Evolutionary conservation across 2,888 invertebrate genomes (phyloP).

Genomic region (Scaptomyza flava): DNA sequence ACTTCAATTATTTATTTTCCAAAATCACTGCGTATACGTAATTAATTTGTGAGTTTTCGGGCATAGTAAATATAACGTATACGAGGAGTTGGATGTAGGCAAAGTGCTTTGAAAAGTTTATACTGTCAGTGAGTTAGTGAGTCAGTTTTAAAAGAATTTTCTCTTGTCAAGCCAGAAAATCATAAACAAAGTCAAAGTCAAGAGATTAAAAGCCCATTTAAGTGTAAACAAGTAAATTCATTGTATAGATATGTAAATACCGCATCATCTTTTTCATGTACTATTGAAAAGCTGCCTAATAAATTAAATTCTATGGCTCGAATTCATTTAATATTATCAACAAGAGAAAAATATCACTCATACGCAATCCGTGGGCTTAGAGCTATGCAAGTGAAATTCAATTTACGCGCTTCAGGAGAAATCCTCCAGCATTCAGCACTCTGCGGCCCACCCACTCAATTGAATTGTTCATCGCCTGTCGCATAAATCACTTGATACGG

Average conservation of each 20-base stretch:
- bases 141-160: no score
- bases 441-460: constrained; percentile 4
- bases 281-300: constrained; percentile 10
- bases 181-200: no score
- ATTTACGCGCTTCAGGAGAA: constrained; percentile 40
- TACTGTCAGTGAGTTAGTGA: no score
- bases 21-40: constrained; percentile 36
- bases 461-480: constrained; percentile 38
- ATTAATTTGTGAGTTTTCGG: constrained; percentile 34
- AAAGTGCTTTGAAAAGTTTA: background rate
- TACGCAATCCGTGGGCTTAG: constrained; percentile 28
- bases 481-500: constrained; percentile 53
- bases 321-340: constrained; percentile 9
- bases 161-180: no score
- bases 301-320: constrained; percentile 4
- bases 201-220: background rate
- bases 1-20: constrained; percentile 29
- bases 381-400: constrained; percentile 50
- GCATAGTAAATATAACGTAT: constrained; percentile 48
- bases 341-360: constrained; percentile 36
- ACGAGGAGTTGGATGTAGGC: constrained; percentile 19
- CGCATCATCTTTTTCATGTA: background rate
- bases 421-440: constrained; percentile 5
- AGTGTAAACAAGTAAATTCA: no score
- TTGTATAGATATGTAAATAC: background rate